A percentile compares a stretch with the other conserved stretches of the same genome.
phyloP scores from a whole-genome alignment of 2,888 invertebrate species.

The Napeogenes inachia region DNA sequence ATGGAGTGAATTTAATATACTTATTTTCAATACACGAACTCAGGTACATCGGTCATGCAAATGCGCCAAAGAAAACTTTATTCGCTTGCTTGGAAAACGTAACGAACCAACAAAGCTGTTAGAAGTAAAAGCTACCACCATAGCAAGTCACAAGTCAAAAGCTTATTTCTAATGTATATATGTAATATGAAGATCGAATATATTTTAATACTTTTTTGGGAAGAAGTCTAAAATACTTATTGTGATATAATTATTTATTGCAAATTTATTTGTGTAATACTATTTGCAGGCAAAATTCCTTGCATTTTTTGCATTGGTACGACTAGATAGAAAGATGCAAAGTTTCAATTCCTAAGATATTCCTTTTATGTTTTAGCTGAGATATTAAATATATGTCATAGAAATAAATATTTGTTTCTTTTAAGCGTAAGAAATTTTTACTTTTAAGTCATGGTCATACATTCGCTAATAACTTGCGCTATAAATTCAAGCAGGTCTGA shows the following conservation, averaged over 20 bases:
- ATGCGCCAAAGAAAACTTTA: conserved; percentile 68
- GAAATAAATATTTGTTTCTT: too few relatives aligned
- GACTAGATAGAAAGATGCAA: too few relatives aligned
- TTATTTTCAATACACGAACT: conserved; percentile 30
- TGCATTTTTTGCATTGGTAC: too few relatives aligned
- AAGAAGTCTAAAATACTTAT: too few relatives aligned
- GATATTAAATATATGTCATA: too few relatives aligned
- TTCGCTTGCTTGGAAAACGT: conserved; percentile 58
- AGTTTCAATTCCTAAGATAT: too few relatives aligned
- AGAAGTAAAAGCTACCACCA: conserved; percentile 49
- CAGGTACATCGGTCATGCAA: conserved; percentile 48
- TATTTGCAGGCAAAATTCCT: too few relatives aligned
- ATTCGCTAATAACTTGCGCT: conserved; percentile 31
- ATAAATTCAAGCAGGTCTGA: conserved; percentile 45
- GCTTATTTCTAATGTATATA: conserved; percentile 8
- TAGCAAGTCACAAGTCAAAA: conserved; percentile 38
- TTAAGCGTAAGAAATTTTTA: too few relatives aligned
- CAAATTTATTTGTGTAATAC: too few relatives aligned
- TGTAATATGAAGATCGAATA: not conserved
- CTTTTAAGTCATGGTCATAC: too few relatives aligned
- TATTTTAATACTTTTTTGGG: not conserved
- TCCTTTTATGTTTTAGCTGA: too few relatives aligned
- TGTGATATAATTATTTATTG: too few relatives aligned
- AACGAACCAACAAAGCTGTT: conserved; percentile 70
- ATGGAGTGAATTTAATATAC: conserved; percentile 11